Evolutionary conservation across 1,140 invertebrate genomes (phyloP), one percentile per base, ranked within the genome.

Genomic region (Homarus americanus): DNA sequence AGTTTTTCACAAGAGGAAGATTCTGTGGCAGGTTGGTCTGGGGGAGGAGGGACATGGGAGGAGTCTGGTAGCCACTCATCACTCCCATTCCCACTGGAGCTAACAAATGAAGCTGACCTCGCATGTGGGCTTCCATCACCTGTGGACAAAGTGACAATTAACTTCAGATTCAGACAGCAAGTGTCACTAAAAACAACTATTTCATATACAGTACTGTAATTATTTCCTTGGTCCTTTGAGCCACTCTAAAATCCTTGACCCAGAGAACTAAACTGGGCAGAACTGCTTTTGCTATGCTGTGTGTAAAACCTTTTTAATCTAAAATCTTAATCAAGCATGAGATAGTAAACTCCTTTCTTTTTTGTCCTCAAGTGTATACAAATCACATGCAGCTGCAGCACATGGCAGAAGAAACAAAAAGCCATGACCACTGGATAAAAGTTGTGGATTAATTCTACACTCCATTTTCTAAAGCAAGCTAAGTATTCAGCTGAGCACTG

Each of bases 1-100:
- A 96, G 94, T 97, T 96, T 93, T 96, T 96, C 53, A 97, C 95
- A 91, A 97, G 94, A 76, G 97, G 97, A 93, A 97, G 95, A 94
- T 97, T 97, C 90, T 96, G 95, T 63, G 97, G 96, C 84, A 97
- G 95, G 95, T 97, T 96, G 44, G 95, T 95, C 93, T 96, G 95
- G 41, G 96, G 96, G 32, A 96, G 94, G 36, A 95, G 93, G 80
- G 93, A 93, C 58, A 95, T 93, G 32, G 94, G 93, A 34, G 78
- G 91, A 40, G 24, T 85, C 75, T 91, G 85, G 63, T 76, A 72
- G 40, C 63, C 72, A 38, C 82, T 69, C 80, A 78, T 80, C n/a
- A 78, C 78, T 32, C 84, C 86, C 28, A 87, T 72, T 24, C 72
- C 91, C 38, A 72, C 91, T 24, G 66, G 82, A 17, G 76, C 83